A percentile compares a stretch with the other conserved stretches of the same genome.
These are phyloP conservation scores for Thalpophila matura DNA, from an alignment of 2,888 invertebrate species.

Conservation along the genomic window DNA sequence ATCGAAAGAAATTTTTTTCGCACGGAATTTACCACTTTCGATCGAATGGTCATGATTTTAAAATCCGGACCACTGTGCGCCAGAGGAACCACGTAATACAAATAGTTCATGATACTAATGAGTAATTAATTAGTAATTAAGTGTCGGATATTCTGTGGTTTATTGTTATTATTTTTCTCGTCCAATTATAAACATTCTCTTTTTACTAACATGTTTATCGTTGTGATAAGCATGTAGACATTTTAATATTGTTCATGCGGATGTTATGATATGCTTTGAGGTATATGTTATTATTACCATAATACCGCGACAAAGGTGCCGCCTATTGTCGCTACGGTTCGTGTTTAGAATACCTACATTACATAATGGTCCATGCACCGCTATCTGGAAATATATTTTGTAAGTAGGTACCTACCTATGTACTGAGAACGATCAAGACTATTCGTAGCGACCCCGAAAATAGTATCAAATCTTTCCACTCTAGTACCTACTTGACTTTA, in stretches of 20 bases:
- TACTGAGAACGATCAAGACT: neutral
- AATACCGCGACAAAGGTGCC: constrained; percentile 20
- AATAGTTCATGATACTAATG: constrained; percentile 6
- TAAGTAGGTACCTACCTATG: too few relatives aligned
- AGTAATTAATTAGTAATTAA: neutral
- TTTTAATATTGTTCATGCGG: constrained; percentile 19
- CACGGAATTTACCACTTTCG: too few relatives aligned
- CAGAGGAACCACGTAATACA: neutral
- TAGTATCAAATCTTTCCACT: neutral
- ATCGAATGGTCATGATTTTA: too few relatives aligned
- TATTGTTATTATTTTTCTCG: constrained; percentile 1
- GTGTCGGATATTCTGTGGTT: neutral
- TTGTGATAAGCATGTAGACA: neutral
- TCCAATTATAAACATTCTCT: constrained; percentile 21
- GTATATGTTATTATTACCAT: constrained; percentile 18
- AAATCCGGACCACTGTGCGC: too few relatives aligned
- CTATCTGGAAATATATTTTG: neutral
- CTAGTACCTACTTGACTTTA: too few relatives aligned
- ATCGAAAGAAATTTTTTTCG: too few relatives aligned
- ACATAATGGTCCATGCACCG: neutral
- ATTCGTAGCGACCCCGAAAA: neutral
- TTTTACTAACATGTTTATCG: constrained; percentile 20
- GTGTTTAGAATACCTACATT: constrained; percentile 40
- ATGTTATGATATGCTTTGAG: constrained; percentile 42
- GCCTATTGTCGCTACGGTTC: constrained; percentile 16